These are phyloP conservation scores for Cistogaster globosa DNA, from an alignment of 2,888 invertebrate genomes.

Conservation along the genomic window DNA sequence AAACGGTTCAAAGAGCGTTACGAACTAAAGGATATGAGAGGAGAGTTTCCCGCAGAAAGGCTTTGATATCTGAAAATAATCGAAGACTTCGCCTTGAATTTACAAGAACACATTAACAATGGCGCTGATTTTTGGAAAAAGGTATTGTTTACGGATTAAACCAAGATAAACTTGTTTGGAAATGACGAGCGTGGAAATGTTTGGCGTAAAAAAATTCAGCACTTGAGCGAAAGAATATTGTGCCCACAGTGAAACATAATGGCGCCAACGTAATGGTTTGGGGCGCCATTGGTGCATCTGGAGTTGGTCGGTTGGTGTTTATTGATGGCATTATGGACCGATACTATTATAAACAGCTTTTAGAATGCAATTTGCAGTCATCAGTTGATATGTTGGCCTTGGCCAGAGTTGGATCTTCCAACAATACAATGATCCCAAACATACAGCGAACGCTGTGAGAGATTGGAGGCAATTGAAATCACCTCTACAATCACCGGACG, in stretches of 20 bases:
- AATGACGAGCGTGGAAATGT: conserved; percentile 11
- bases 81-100: too few species aligned
- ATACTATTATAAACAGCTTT: too few species aligned
- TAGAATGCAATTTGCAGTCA: conserved; percentile 59
- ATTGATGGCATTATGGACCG: conserved; percentile 71
- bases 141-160: too few species aligned
- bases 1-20: too few species aligned
- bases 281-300: conserved; percentile 48
- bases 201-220: conserved; percentile 14
- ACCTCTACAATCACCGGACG: conserved; percentile 45
- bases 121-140: too few species aligned
- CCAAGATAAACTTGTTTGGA: not conserved
- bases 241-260: too few species aligned
- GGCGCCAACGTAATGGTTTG: conserved; percentile 11
- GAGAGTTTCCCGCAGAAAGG: too few species aligned
- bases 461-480: conserved; percentile 43
- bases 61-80: too few species aligned
- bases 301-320: conserved; percentile 67
- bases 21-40: too few species aligned
- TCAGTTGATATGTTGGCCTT: conserved; percentile 51
- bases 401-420: conserved; percentile 51
- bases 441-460: conserved; percentile 34
- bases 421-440: conserved; percentile 51
- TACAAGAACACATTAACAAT: too few species aligned
- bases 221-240: conserved; percentile 23